Conservation (phyloP, 2,797 vertebrate genomes). For the Protonibea diacanthus region DNA sequence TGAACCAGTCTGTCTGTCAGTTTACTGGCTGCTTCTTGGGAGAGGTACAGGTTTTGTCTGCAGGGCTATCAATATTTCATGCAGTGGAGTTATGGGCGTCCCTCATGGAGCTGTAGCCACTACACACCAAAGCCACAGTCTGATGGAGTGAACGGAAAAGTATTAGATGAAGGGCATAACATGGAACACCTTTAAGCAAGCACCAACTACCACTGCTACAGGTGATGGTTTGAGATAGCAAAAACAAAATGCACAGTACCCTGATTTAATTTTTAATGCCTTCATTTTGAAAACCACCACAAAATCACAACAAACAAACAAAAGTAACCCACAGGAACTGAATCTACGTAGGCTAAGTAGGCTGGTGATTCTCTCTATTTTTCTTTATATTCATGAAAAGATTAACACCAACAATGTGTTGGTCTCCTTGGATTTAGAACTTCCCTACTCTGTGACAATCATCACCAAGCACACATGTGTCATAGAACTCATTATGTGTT, state of each 20-base stretch:
- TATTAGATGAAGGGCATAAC: too few relatives aligned
- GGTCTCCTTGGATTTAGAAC: too few relatives aligned
- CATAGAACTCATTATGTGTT: too few relatives aligned
- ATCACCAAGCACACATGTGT: too few relatives aligned
- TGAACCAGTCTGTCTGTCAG: constrained; percentile 1
- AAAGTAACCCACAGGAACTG: too few relatives aligned
- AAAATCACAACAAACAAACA: neutral
- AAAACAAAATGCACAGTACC: neutral
- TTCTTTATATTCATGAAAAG: too few relatives aligned
- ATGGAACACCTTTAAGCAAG: neutral
- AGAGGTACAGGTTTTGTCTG: constrained; percentile 24
- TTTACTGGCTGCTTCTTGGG: neutral
- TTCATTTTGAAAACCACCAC: neutral
- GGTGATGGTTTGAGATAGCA: neutral
- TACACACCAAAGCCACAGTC: neutral
- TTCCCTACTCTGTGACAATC: too few relatives aligned
- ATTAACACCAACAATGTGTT: too few relatives aligned
- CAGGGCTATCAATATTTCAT: constrained; percentile 58
- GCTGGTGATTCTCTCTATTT: neutral
- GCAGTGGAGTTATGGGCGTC: neutral
- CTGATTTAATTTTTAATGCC: neutral
- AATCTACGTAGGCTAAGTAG: too few relatives aligned
- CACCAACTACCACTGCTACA: neutral
- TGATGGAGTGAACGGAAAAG: neutral
- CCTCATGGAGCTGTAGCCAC: constrained; percentile 1